Evolutionary conservation across 2,888 invertebrate species (phyloP).

Genomic region (Eledona agricola): DNA sequence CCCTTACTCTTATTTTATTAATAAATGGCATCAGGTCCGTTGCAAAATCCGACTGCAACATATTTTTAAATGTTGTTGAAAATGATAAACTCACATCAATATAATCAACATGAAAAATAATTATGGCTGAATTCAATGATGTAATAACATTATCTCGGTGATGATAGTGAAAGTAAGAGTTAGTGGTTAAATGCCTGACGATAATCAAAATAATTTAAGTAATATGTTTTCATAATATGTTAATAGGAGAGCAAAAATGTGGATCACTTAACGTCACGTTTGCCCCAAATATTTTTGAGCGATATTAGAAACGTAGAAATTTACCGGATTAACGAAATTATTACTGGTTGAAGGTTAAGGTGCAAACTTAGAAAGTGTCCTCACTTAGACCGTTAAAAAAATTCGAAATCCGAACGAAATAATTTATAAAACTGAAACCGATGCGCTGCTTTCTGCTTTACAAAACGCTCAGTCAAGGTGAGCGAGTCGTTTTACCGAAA

Average conservation of each 20-base stretch:
- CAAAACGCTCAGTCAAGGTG: neutral
- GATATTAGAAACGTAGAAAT: neutral
- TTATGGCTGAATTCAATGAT: conserved; percentile 15
- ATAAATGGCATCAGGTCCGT: neutral
- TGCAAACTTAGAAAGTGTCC: conserved; percentile 19
- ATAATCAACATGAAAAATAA: conserved; percentile 18
- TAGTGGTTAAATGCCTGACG: conserved; percentile 9
- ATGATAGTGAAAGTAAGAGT: conserved; percentile 22
- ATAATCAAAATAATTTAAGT: conserved; percentile 22
- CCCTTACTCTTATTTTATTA: conserved; percentile 1
- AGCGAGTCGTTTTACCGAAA: neutral
- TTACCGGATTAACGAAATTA: conserved; percentile 2
- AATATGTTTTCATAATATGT: conserved; percentile 13
- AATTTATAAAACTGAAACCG: neutral
- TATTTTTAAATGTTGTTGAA: conserved; percentile 18
- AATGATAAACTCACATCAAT: conserved; percentile 18
- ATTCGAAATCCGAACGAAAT: neutral
- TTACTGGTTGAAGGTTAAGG: conserved; percentile 18
- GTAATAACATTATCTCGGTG: conserved; percentile 15
- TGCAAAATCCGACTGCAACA: neutral
- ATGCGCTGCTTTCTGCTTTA: neutral
- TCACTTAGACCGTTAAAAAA: no score
- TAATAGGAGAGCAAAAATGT: conserved; percentile 6
- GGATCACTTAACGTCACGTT: no score
- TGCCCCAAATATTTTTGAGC: conserved; percentile 1